Conservation (phyloP, 2,888 invertebrate species). For the Cylloceria caligata region DNA sequence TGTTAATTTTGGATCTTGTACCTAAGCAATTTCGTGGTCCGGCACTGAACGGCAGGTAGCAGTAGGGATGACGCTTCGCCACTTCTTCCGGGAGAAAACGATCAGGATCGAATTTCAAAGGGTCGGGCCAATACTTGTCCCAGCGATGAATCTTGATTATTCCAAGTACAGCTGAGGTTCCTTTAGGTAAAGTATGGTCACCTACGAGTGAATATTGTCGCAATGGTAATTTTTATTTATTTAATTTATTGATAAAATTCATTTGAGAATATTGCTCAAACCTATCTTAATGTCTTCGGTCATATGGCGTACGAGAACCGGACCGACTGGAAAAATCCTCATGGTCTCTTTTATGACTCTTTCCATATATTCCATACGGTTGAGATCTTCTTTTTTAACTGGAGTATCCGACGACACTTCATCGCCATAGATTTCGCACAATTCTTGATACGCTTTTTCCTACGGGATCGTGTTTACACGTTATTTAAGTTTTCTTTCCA, state of each 20-base stretch:
- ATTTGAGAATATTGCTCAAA: background rate
- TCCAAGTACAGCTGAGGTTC: conserved; percentile 68
- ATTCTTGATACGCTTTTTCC: conserved; percentile 83
- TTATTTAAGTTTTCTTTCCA: background rate
- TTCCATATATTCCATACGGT: conserved; percentile 86
- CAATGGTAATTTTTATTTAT: no score
- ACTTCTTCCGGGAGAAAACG: conserved; percentile 75
- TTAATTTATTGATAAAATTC: background rate
- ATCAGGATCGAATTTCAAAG: conserved; percentile 76
- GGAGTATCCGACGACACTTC: conserved; percentile 70
- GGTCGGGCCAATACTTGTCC: conserved; percentile 73
- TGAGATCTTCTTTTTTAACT: conserved; percentile 85
- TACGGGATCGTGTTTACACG: conserved; percentile 61
- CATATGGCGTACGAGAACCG: background rate
- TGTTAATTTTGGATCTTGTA: conserved; percentile 22
- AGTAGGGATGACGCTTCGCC: conserved; percentile 73
- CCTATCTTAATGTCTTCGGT: conserved; percentile 23
- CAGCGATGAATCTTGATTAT: conserved; percentile 71
- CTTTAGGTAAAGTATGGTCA: conserved; percentile 70
- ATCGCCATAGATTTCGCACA: conserved; percentile 74
- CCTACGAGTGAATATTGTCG: conserved; percentile 62
- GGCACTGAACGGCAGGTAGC: conserved; percentile 74
- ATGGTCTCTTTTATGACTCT: conserved; percentile 87
- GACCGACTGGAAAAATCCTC: conserved; percentile 86
- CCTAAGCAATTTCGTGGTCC: conserved; percentile 76